Base-by-base conservation (phyloP, 2,888 invertebrate genomes). In the Zele albiditarsus region DNA sequence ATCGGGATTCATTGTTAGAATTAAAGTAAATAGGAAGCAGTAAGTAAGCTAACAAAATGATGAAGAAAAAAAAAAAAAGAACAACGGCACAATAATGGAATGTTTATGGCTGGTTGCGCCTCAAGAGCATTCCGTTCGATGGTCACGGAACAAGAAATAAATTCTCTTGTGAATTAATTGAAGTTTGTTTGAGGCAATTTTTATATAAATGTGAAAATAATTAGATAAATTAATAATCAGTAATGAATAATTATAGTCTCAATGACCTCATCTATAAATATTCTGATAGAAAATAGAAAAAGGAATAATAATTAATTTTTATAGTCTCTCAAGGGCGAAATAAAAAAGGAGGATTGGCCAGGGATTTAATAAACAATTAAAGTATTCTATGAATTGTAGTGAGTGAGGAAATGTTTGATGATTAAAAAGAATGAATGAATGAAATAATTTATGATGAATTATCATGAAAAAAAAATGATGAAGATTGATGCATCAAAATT, bases 91-190 rank as follows among this genome's bases (percentile, higher is more conserved):
- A 58, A 33, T 46, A 60, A 28, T 42, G 42, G 62, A 71, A 62
- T 62, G 62, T 71, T 60, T 8, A 71, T 28, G 46, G 38, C 28
- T 20, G 70, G 70, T 62, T 71, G 70, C 70, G 46, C 53, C 46
- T 42, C 70, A 42, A 71, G 62, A 58, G 42, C 42, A 62, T 71
- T 62, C 60, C 70, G 38, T 25, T 71, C 62, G 60, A 46, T 71
- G 60, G 46, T 71, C 70, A 71, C 60, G 70, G 20, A 38, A 53
- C 4, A 53, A 53, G 53, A 53, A 20, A 53, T 8, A n/a, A 53
- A 20, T 20, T 6, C 5, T 53, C 53, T 10, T 20, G n/a, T 53
- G n/a, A 10, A 53, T 53, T 53, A 53, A 53, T 53, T 46, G 16
- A 46, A 46, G 46, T 46, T 46, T 46, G 14, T 46, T 38, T 12